These are phyloP conservation scores for Micoletzkya japonica DNA, from an alignment of 2,888 invertebrate species.

Conservation along the genomic window DNA sequence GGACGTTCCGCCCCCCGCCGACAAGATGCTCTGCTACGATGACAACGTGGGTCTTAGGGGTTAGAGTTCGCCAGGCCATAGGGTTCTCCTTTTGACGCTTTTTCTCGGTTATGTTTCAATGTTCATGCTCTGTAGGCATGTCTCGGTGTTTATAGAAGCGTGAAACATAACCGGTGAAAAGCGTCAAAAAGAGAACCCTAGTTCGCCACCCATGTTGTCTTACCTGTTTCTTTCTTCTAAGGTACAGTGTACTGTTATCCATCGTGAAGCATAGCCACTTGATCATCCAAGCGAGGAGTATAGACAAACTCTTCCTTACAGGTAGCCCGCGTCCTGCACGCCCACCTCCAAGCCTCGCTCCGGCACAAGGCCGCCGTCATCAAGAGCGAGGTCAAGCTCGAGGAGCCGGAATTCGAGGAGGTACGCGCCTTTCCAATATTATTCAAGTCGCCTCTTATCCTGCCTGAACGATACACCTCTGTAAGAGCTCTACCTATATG, in stretches of 20 bases:
- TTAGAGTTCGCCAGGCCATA: not conserved
- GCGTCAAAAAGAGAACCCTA: no score
- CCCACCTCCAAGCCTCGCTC: not conserved
- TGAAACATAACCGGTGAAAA: no score
- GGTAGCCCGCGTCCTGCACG: constrained; percentile 3
- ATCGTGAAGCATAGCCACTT: no score
- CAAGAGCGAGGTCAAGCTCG: not conserved
- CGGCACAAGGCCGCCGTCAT: not conserved
- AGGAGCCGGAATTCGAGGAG: not conserved
- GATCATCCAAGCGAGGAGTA: no score
- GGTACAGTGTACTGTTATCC: no score
- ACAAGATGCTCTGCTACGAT: constrained; percentile 21
- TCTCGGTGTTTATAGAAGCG: no score
- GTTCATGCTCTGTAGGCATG: no score
- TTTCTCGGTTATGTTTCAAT: no score
- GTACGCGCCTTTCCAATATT: not conserved
- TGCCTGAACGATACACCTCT: not conserved
- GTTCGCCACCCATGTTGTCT: no score
- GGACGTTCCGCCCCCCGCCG: constrained; percentile 5
- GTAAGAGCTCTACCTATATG: not conserved
- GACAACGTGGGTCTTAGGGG: not conserved
- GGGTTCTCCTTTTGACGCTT: no score
- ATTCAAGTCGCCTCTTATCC: not conserved
- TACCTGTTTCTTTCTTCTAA: no score
- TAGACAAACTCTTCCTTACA: not conserved